These are phyloP conservation scores for Taurulus bubalis DNA, from an alignment of 2,113 vertebrate genomes.

Conservation along the genomic window DNA sequence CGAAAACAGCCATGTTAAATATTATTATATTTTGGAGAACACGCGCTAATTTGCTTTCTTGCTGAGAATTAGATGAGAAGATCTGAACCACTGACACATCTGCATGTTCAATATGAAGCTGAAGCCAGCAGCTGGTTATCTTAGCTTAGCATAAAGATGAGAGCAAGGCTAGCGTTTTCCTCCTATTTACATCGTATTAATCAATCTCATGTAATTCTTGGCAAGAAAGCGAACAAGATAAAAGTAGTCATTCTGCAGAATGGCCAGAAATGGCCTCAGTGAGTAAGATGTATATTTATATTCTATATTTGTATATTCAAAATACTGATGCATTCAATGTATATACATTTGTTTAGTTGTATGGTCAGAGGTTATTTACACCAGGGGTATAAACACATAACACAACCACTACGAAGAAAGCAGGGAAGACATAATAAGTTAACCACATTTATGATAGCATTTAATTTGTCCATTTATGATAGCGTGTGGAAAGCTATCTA, in stretches of 20 bases:
- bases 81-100: not conserved
- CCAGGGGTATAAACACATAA: constrained; percentile 6
- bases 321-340: not conserved
- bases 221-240: not conserved
- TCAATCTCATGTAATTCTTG: not conserved
- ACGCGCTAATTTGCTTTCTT: not conserved
- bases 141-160: not conserved
- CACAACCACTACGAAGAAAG: constrained; percentile 4
- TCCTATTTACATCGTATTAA: not conserved
- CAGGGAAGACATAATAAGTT: constrained; percentile 18
- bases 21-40: not conserved
- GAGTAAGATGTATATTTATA: not conserved
- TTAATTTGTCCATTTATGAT: constrained; percentile 49
- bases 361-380: constrained; percentile 3
- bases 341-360: not conserved
- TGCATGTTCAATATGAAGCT: not conserved
- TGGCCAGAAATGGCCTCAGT: not conserved
- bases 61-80: not conserved
- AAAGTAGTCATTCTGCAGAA: not conserved
- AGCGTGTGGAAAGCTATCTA: constrained; percentile 31
- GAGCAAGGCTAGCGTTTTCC: not conserved
- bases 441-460: constrained; percentile 17
- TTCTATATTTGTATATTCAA: not conserved
- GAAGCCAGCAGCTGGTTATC: not conserved
- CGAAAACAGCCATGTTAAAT: not conserved